Conservation (phyloP, 2,113 vertebrate species). For the Triplophysa dalaica region DNA sequence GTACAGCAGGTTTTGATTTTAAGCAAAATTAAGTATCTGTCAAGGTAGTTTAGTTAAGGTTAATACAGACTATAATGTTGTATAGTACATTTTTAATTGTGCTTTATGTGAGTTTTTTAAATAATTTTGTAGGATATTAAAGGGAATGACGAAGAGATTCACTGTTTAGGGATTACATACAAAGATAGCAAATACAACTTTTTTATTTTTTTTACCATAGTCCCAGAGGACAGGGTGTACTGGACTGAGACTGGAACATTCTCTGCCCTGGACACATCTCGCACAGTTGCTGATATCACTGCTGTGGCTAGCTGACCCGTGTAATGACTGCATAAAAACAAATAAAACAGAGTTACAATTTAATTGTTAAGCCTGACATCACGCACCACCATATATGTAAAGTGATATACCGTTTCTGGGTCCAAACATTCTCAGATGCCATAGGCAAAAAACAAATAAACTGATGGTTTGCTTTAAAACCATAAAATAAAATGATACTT, state of each 20-base stretch:
- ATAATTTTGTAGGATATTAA: not conserved
- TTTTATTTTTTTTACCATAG: constrained; percentile 34
- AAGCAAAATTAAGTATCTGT: too few species aligned
- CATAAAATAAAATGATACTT: too few species aligned
- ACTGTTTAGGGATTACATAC: not conserved
- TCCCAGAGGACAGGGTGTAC: constrained; percentile 67
- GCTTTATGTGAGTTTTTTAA: not conserved
- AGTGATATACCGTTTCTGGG: too few species aligned
- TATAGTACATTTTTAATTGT: not conserved
- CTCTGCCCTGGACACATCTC: constrained; percentile 61
- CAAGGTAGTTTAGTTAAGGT: too few species aligned
- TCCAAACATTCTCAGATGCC: too few species aligned
- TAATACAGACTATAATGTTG: too few species aligned
- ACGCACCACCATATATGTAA: too few species aligned
- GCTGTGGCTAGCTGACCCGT: constrained; percentile 67
- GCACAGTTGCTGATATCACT: constrained; percentile 74
- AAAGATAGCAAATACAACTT: constrained; percentile 1
- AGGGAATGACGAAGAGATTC: not conserved
- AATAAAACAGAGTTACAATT: not conserved
- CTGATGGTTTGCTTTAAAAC: too few species aligned
- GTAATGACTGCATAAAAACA: constrained; percentile 51
- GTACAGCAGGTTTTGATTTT: too few species aligned
- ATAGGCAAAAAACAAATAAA: too few species aligned
- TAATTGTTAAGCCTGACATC: too few species aligned
- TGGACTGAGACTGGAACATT: constrained; percentile 71